Conservation (phyloP, 2,797 vertebrate genomes). For the Trachurus trachurus region DNA sequence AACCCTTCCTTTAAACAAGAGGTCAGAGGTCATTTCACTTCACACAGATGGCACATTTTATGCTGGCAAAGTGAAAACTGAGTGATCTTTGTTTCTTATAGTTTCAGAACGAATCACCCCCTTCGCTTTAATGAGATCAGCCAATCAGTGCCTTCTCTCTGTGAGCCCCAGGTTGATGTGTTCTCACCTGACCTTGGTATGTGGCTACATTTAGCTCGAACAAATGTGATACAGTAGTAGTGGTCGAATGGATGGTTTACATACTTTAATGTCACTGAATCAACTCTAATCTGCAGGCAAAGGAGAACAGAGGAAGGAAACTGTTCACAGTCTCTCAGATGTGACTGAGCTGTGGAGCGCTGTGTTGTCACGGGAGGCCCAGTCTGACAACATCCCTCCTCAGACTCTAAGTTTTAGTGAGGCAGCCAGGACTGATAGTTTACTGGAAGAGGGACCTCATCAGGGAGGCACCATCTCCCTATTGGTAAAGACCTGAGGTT, state of each 20-base stretch:
- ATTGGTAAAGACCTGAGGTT: neutral
- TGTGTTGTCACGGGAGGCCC: conserved; percentile 29
- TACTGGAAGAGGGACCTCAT: conserved; percentile 46
- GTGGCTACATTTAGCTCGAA: conserved; percentile 6
- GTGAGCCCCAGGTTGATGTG: conserved; percentile 39
- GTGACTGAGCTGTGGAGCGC: conserved; percentile 16
- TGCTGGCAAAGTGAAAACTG: neutral
- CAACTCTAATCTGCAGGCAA: conserved; percentile 43
- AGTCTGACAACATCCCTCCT: conserved; percentile 20
- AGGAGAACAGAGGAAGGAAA: conserved; percentile 7
- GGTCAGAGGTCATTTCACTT: conserved; percentile 45
- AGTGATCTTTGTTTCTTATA: conserved; percentile 21
- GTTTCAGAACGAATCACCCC: conserved; percentile 38
- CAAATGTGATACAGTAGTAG: neutral
- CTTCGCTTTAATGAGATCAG: conserved; percentile 48
- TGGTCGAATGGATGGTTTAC: neutral
- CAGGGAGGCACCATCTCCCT: conserved; percentile 47
- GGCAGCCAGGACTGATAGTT: conserved; percentile 15
- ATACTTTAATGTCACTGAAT: conserved; percentile 1
- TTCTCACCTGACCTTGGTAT: conserved; percentile 51
- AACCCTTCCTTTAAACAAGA: conserved; percentile 22
- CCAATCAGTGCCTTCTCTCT: conserved; percentile 31
- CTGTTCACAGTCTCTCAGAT: conserved; percentile 17
- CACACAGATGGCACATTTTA: neutral
- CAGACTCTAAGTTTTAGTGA: conserved; percentile 24